Base-by-base conservation (phyloP, 2,113 vertebrate genomes). In the Menura novaehollandiae region DNA sequence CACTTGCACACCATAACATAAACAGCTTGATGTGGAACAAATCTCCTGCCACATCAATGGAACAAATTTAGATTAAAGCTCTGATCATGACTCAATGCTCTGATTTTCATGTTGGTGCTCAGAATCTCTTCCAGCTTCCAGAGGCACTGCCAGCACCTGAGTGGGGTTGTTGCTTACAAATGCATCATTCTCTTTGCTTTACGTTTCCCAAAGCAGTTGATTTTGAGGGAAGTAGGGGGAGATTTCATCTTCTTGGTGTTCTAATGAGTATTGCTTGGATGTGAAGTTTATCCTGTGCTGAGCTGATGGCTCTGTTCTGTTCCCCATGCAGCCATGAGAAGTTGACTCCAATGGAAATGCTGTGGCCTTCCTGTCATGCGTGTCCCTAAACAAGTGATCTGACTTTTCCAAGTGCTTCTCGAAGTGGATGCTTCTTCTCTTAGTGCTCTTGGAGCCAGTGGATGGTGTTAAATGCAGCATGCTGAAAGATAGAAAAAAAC, bases 1-100 rank as follows among this genome's bases (percentile, higher is more conserved):
- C 24, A 12, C 49, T 62, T 51, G 8, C 49, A 71, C 37, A 44
- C 58, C 4, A 1, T 63, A 87, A 76, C 0, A 0, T 27, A 73
- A 80, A 26, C 63, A 74, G 51, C 56, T 63, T 69, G 74, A 35
- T 43, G 63, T 80, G 52, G 82, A 93, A 81, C 52, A 63, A 68
- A 92, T 77, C 73, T 83, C 12, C 87, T 67, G 47, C 58, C 35
- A 37, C 69, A 46, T 74, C 60, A 46, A 13, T 41, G 35, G 81
- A 62, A 66, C 56, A 71, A 71, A 78, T 82, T 78, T 53, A 62
- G 69, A 46, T 86, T 53, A 64, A 76, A 69, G 22, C 59, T 75
- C 52, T 43, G 58, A n/a, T 59, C 28, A 7, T 20, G 79, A 75
- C 46, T 93, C 20, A 23, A 1, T 35, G 80, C 81, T 85, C 74